Evolutionary conservation across 1,140 invertebrate species (phyloP), one percentile per base, ranked within the genome.

Genomic region (Rhopalosiphum maidis): DNA sequence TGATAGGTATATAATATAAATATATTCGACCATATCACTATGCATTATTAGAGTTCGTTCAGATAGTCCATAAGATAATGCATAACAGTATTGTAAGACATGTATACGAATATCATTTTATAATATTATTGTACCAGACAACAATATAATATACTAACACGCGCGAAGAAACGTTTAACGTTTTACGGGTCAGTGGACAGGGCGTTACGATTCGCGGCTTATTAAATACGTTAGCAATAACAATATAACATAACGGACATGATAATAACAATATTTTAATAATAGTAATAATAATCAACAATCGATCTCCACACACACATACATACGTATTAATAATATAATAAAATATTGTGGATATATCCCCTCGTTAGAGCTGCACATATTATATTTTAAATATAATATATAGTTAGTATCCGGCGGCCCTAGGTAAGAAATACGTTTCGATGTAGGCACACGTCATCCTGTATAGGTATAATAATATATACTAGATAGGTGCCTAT

Each of bases 221-320:
- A 77, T n/a, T 77, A n/a, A 77, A 77, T 77, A 77, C 60, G n/a
- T 77, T 77, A 18, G 30, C n/a, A 77, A 77, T 77, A 77, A 77
- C 60, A 77, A 77, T 77, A 77, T 35, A 77, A 77, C 60, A 77
- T 77, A 77, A 77, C 60, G 60, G 60, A 77, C 60, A 18, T 18
- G 60, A 77, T 77, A 77, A 77, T 77, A 77, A 77, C 30, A 77
- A n/a, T 77, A 77, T 77, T 6, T 18, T 77, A 77, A 77, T 77
- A 55, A 55, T 54, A 60, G 30, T 68, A 68, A 68, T 68, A 77
- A 77, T 77, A n/a, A 77, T 77, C 60, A 77, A 77, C 60, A 77
- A 77, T n/a, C 60, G 60, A 77, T 77, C 60, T 77, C 60, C 60
- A 23, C 7, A 7, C 54, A 23, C 22, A 23, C 21, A 37, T 25